Base-by-base conservation (phyloP, 2,797 vertebrate species). In the Micropoecilia bifurca region DNA sequence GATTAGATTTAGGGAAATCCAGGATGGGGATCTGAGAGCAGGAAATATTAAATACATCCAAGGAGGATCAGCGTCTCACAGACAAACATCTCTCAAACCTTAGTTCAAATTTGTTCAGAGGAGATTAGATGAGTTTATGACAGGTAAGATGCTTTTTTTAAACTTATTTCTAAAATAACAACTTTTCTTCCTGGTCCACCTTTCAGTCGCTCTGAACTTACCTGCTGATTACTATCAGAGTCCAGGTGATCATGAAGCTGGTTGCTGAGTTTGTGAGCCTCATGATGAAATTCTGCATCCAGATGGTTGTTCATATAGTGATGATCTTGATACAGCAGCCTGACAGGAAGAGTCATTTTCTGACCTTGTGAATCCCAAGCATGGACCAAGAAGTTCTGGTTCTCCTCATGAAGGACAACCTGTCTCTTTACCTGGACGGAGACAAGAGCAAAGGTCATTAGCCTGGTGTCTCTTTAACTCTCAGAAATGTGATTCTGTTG, bases 391-490 rank as follows among this genome's bases (percentile, higher is more conserved):
- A 96, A 94, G 7, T 86, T 63, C 20, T 3, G 41, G 4, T 90
- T 79, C 13, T 89, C 92, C 9, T 89, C 74, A 79, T 92, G 87
- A 66, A 96, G 90, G 77, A 28, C 45, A 30, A 94, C 46, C 0
- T 0, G 20, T 78, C 91, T 87, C 6, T 87, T 95, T 16, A 95
- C 79, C 94, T 83, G 68, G 20, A 55, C 4, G 0, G 8, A 22
- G 16, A 41, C 7, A 39, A 22, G 7, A 5, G 33, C 20, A 50
- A 22, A 22, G 48, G 7, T 50, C 20, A 50, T 8, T 8, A 20
- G 47, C 47, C 47, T 50, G 6, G 47, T 20, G 47, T 50, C 47
- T 22, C 47, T 20, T 20, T 50, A 22, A 50, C 6, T 20, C 47
- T 48, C 18, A 48, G 47, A 47, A 18, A 5, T 50, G 6, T 22